These are phyloP conservation scores for Rhinopomastus cyanomelas DNA, from an alignment of 2,113 vertebrate species.

Conservation along the genomic window DNA sequence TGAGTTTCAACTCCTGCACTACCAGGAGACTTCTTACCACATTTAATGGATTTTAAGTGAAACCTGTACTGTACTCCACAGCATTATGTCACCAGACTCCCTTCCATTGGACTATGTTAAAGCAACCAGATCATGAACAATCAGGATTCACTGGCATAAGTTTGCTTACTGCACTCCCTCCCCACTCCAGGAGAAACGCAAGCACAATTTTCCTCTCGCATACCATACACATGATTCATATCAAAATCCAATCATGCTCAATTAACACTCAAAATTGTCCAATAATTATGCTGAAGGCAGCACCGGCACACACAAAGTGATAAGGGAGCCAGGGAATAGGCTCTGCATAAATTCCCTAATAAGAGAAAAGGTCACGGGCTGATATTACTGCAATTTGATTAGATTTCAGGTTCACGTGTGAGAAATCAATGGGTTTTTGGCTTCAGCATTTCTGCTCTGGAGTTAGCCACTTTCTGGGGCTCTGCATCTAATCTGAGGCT, in stretches of 20 bases:
- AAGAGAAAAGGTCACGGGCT: slow-evolving; percentile 76
- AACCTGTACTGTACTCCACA: background rate
- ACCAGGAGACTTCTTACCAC: background rate
- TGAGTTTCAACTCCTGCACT: background rate
- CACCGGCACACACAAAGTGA: slow-evolving; percentile 33
- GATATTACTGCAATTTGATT: slow-evolving; percentile 78
- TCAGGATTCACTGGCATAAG: background rate
- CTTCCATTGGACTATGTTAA: background rate
- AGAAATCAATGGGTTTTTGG: slow-evolving; percentile 75
- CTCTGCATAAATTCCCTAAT: slow-evolving; percentile 74
- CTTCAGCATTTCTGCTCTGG: slow-evolving; percentile 43
- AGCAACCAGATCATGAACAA: background rate
- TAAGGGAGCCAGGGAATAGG: slow-evolving; percentile 60
- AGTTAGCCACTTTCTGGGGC: slow-evolving; percentile 41
- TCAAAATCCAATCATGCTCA: slow-evolving; percentile 68
- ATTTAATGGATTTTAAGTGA: slow-evolving; percentile 18
- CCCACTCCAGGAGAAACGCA: background rate
- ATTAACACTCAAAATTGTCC: slow-evolving; percentile 66
- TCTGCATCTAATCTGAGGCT: slow-evolving; percentile 2
- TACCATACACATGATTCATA: background rate
- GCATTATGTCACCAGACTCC: background rate
- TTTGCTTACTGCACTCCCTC: background rate
- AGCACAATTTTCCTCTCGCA: background rate
- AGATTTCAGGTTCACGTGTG: slow-evolving; percentile 62
- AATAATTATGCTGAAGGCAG: slow-evolving; percentile 67